Percentiles rank a stretch among this genome's conserved stretches.
These are phyloP conservation scores for Cerastoderma edule DNA, from an alignment of 2,888 invertebrate genomes.

Conservation along the genomic window DNA sequence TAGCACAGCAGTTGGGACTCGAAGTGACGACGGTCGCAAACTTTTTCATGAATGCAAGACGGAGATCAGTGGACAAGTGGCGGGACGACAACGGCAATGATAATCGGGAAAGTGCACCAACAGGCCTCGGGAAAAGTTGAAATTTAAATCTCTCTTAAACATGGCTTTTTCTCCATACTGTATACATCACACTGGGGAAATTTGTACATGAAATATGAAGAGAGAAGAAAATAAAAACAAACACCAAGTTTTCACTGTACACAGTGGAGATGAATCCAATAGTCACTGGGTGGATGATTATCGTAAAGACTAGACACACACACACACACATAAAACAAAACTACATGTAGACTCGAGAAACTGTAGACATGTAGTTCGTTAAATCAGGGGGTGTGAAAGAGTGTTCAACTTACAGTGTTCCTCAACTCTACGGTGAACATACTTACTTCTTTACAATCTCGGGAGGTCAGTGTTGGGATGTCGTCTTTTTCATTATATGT, in stretches of 20 bases:
- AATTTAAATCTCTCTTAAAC: slow-evolving; percentile 10
- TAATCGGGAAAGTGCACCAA: slow-evolving; percentile 73
- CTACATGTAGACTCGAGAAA: neutral
- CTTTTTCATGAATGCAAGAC: slow-evolving; percentile 99
- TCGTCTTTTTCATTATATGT: too few species aligned
- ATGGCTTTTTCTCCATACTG: too few species aligned
- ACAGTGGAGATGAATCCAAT: slow-evolving; percentile 8
- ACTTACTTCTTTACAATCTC: too few species aligned
- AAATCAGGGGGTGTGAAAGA: slow-evolving; percentile 35
- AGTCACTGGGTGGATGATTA: neutral
- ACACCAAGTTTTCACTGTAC: neutral
- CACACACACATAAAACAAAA: slow-evolving; percentile 14
- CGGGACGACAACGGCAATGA: slow-evolving; percentile 91
- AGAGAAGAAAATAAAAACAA: too few species aligned
- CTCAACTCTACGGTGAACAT: neutral
- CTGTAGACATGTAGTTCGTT: slow-evolving; percentile 9
- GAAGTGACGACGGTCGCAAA: slow-evolving; percentile 99
- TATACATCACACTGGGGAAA: too few species aligned
- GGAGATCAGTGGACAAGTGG: slow-evolving; percentile 96
- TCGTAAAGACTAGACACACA: neutral
- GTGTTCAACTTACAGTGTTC: slow-evolving; percentile 30
- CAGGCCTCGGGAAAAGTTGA: slow-evolving; percentile 68
- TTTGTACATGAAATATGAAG: too few species aligned
- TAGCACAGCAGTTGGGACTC: slow-evolving; percentile 97
- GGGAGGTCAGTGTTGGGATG: too few species aligned